Conservation (phyloP, 2,888 invertebrate species). For the Germaria angustata region DNA sequence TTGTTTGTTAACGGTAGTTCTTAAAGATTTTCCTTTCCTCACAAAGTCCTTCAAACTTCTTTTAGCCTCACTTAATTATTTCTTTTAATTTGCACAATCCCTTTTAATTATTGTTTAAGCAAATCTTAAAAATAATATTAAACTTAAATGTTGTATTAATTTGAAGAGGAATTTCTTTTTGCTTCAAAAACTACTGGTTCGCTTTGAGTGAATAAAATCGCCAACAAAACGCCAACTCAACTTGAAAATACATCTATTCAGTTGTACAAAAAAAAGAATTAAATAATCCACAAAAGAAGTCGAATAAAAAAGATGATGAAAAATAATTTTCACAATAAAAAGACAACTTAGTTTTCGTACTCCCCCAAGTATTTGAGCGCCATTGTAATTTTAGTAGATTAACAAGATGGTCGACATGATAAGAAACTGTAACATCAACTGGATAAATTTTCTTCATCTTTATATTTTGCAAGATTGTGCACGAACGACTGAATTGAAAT, state of each 20-base stretch:
- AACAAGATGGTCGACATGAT: constrained; percentile 58
- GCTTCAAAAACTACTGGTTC: neutral
- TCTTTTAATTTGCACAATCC: neutral
- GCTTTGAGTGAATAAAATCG: neutral
- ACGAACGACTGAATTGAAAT: constrained; percentile 56
- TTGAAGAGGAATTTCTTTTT: neutral
- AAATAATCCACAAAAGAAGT: constrained; percentile 23
- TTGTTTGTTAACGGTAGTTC: too few relatives aligned
- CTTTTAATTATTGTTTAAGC: neutral
- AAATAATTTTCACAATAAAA: constrained; percentile 30
- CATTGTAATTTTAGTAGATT: constrained; percentile 60
- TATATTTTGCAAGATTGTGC: neutral
- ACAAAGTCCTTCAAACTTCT: too few relatives aligned
- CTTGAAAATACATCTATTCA: constrained; percentile 35
- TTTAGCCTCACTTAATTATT: neutral
- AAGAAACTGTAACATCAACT: constrained; percentile 56
- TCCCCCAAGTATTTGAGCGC: constrained; percentile 49
- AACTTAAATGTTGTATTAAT: neutral
- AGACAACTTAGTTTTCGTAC: constrained; percentile 29
- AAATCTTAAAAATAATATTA: neutral
- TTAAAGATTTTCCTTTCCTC: too few relatives aligned
- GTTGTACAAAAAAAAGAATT: constrained; percentile 21
- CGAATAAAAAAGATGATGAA: neutral
- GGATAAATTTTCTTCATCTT: neutral
- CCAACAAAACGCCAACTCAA: constrained; percentile 42